phyloP scores from a whole-genome alignment of 1,140 invertebrate species.

The Metopolophium dirhodum region DNA sequence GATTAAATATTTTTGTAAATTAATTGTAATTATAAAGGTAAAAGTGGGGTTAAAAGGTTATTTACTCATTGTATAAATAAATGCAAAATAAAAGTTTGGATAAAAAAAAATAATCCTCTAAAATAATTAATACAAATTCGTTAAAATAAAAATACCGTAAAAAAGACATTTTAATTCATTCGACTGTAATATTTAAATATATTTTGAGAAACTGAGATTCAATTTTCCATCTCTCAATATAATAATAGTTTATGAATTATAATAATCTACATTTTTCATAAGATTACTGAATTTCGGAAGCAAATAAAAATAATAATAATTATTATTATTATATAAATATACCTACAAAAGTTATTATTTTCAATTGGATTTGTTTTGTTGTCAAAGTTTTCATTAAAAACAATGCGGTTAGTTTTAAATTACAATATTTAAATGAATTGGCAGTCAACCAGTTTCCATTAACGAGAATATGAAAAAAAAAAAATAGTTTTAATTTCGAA shows the following conservation, averaged over 20 bases:
- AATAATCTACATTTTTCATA: neutral
- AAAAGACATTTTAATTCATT: constrained; percentile 3
- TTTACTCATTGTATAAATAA: neutral
- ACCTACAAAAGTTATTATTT: neutral
- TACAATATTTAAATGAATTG: constrained; percentile 1
- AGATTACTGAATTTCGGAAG: neutral
- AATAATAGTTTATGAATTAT: constrained; percentile 22
- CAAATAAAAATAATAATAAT: neutral
- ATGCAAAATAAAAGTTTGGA: constrained; percentile 5
- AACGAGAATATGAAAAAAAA: neutral
- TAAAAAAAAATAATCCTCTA: neutral
- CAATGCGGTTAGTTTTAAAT: constrained; percentile 12
- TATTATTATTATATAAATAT: neutral
- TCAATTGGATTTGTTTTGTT: constrained; percentile 9
- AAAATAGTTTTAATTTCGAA: neutral
- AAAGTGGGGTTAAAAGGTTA: neutral
- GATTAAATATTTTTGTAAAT: neutral
- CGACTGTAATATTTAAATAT: constrained; percentile 7
- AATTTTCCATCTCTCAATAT: neutral
- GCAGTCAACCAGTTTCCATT: neutral
- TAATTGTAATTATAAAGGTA: neutral
- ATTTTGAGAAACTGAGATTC: constrained; percentile 5
- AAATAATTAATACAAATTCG: neutral
- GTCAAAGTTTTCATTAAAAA: constrained; percentile 41
- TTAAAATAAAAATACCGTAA: neutral